These are phyloP conservation scores for Caerostris darwini DNA, from an alignment of 1,140 invertebrate genomes.

Conservation along the genomic window DNA sequence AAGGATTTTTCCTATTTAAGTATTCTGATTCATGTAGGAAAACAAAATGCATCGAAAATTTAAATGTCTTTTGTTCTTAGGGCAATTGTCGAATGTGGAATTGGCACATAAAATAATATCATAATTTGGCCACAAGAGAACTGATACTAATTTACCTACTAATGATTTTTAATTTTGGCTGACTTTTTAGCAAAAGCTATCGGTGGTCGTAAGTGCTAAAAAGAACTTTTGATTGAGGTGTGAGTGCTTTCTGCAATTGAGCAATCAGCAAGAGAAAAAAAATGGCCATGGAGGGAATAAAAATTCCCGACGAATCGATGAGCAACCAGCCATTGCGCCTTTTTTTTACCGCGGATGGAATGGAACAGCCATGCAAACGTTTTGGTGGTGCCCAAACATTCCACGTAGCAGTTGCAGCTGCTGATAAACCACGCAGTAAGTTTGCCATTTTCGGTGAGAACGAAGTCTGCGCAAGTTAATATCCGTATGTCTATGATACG, in stretches of 20 bases:
- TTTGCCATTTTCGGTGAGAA: constrained; percentile 20
- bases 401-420: constrained; percentile 1
- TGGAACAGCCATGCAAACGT: background rate
- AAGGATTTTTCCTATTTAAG: no score
- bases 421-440: background rate
- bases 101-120: no score
- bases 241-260: background rate
- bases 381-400: constrained; percentile 10
- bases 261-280: constrained; percentile 34
- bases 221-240: background rate
- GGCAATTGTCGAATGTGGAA: no score
- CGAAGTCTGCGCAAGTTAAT: constrained; percentile 10
- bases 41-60: no score
- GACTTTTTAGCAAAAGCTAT: background rate
- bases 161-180: background rate
- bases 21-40: no score
- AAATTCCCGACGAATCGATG: constrained; percentile 59
- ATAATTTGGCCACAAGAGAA: background rate
- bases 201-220: background rate
- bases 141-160: background rate
- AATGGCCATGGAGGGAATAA: constrained; percentile 10
- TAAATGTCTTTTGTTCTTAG: no score
- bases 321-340: constrained; percentile 64
- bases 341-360: constrained; percentile 7
- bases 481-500: constrained; percentile 41